A percentile compares a stretch with the other conserved stretches of the same genome.
Evolutionary conservation across 2,888 invertebrate species (phyloP).

Genomic region (Asteroscopus sphinx): DNA sequence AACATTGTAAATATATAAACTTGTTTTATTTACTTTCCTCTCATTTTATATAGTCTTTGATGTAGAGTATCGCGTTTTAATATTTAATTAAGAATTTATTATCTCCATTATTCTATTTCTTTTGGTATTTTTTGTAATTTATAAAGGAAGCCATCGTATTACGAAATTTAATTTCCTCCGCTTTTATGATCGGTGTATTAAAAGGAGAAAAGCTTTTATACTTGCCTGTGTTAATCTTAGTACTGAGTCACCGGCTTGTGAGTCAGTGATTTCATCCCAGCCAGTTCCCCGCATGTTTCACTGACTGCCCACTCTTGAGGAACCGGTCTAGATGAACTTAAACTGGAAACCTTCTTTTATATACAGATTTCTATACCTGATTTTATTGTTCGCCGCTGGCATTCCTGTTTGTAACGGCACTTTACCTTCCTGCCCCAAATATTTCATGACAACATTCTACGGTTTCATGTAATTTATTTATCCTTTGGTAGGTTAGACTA

Average conservation of each 20-base stretch:
- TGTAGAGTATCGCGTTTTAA: conserved; percentile 53
- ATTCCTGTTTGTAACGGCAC: conserved; percentile 37
- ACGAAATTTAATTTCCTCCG: conserved; percentile 51
- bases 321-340: conserved; percentile 67
- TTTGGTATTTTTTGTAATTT: conserved; percentile 44
- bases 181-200: conserved; percentile 47
- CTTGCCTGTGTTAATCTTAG: conserved; percentile 72
- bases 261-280: conserved; percentile 75
- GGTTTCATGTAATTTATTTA: conserved; percentile 12
- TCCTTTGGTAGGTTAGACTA: neutral
- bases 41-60: conserved; percentile 46
- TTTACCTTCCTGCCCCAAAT: conserved; percentile 26
- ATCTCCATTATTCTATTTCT: conserved; percentile 51
- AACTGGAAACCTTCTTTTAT: conserved; percentile 56
- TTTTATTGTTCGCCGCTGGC: conserved; percentile 41
- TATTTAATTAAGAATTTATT: conserved; percentile 55
- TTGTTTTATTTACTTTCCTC: conserved; percentile 49
- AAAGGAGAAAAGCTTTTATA: conserved; percentile 57
- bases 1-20: conserved; percentile 48
- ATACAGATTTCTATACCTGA: conserved; percentile 38
- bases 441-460: conserved; percentile 15
- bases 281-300: conserved; percentile 62
- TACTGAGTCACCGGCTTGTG: conserved; percentile 79
- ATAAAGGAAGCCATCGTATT: conserved; percentile 49
- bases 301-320: conserved; percentile 52